Conservation (phyloP, 2,888 invertebrate species). For the Amphipyra tragopoginis region DNA sequence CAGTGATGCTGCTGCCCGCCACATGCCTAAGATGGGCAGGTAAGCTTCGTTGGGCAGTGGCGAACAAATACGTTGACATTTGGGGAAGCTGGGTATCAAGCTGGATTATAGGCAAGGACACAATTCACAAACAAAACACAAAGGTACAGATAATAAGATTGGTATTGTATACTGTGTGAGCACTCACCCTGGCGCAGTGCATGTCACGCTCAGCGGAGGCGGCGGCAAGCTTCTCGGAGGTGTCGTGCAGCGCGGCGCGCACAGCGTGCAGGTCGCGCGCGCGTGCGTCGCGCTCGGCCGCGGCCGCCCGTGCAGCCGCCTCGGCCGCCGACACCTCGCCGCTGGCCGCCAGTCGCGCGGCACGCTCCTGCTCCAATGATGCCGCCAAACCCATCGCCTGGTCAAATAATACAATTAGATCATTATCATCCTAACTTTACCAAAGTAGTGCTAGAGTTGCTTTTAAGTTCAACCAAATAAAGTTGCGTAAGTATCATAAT, state of each 20-base stretch:
- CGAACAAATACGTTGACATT: no score
- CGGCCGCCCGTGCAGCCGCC: slow-evolving; percentile 80
- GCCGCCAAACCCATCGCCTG: slow-evolving; percentile 94
- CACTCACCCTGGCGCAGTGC: slow-evolving; percentile 82
- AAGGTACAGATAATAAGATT: no score
- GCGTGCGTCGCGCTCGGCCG: slow-evolving; percentile 86
- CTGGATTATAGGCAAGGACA: no score
- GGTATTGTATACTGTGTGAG: no score
- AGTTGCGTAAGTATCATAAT: no score
- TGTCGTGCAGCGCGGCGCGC: slow-evolving; percentile 80
- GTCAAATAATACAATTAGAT: background rate
- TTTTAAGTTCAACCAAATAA: no score
- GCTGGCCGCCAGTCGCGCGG: slow-evolving; percentile 94
- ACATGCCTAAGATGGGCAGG: no score
- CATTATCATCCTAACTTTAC: background rate
- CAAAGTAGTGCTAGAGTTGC: no score
- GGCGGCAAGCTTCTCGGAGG: slow-evolving; percentile 83
- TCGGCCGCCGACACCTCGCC: slow-evolving; percentile 93
- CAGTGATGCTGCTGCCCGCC: no score
- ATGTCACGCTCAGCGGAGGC: slow-evolving; percentile 84
- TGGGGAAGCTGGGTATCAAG: no score
- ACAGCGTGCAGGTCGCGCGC: slow-evolving; percentile 80
- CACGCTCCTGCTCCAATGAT: slow-evolving; percentile 97
- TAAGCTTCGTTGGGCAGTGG: no score
- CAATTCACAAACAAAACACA: no score